Evolutionary conservation across 2,888 invertebrate species (phyloP).

Genomic region (Gymnocheta viridis): DNA sequence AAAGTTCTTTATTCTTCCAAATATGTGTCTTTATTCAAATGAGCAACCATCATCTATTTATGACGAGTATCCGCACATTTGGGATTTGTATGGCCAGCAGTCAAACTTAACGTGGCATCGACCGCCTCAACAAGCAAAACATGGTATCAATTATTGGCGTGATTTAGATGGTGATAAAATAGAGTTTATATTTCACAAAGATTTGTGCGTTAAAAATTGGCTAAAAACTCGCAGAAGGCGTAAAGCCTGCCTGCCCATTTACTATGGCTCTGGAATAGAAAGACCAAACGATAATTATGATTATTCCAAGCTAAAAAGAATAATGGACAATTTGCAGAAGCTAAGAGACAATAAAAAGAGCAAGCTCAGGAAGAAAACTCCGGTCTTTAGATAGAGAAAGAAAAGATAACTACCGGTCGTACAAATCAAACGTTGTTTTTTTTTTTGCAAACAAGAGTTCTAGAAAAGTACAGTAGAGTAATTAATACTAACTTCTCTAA

Average conservation of each 20-base stretch:
- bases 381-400: neutral
- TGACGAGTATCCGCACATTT: constrained; percentile 72
- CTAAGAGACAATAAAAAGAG: neutral
- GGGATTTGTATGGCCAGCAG: constrained; percentile 71
- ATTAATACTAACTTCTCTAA: neutral
- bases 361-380: neutral
- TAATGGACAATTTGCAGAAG: neutral
- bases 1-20: neutral
- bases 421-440: no score
- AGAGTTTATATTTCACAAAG: constrained; percentile 58
- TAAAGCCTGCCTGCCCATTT: neutral
- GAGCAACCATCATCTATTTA: constrained; percentile 71
- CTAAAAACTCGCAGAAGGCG: neutral
- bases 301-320: neutral
- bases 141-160: constrained; percentile 74
- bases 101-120: constrained; percentile 74
- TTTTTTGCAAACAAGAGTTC: neutral
- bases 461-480: neutral
- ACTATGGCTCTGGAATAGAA: constrained; percentile 27
- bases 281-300: neutral
- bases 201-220: constrained; percentile 30
- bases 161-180: constrained; percentile 72
- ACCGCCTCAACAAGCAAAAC: constrained; percentile 36
- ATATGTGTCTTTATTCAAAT: constrained; percentile 73
- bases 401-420: neutral